A percentile compares a stretch with the other conserved stretches of the same genome.
phyloP scores from a whole-genome alignment of 2,113 vertebrate species.

The Scomber scombrus region DNA sequence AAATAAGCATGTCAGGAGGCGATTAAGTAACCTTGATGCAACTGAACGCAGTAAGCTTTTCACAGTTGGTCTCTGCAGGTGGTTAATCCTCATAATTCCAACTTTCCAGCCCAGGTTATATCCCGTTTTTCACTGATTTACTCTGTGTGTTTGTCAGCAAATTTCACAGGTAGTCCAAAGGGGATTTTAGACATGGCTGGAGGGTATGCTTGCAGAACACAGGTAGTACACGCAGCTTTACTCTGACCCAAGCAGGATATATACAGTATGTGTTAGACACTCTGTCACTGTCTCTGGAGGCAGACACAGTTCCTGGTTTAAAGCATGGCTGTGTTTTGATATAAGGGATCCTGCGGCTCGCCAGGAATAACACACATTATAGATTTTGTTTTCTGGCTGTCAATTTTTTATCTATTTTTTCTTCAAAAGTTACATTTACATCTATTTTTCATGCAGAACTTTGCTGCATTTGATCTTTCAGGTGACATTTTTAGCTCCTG shows the following conservation, averaged over 20 bases:
- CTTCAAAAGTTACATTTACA: slow-evolving; percentile 4
- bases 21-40: not conserved
- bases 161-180: slow-evolving; percentile 34
- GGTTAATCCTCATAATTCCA: not conserved
- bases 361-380: not conserved
- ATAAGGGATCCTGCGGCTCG: not conserved
- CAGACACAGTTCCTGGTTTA: not conserved
- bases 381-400: not conserved
- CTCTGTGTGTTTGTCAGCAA: slow-evolving; percentile 46
- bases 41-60: not conserved
- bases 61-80: not conserved
- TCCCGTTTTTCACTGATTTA: slow-evolving; percentile 11
- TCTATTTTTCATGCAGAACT: not conserved
- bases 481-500: slow-evolving; percentile 5
- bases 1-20: not conserved
- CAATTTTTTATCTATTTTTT: not conserved
- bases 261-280: not conserved
- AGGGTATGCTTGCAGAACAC: slow-evolving; percentile 29
- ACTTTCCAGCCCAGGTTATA: not conserved
- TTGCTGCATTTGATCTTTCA: not conserved
- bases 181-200: slow-evolving; percentile 35
- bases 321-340: not conserved
- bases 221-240: slow-evolving; percentile 34
- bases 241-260: slow-evolving; percentile 1
- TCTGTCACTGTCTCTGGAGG: slow-evolving; percentile 29